Conservation (phyloP, 2,113 vertebrate genomes). For the Orycteropus afer region DNA sequence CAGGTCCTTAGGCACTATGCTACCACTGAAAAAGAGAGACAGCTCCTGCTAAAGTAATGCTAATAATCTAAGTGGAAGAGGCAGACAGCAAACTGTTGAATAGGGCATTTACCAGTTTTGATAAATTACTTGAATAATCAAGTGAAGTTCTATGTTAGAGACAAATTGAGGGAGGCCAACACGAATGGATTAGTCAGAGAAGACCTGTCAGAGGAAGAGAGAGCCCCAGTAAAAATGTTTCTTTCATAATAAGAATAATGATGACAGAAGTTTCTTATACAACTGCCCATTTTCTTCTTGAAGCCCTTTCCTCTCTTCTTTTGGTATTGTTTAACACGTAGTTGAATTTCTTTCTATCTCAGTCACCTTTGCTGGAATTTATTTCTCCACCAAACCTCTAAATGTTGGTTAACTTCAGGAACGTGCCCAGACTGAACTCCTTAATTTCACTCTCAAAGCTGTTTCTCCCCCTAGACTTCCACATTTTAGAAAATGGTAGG, state of each 20-base stretch:
- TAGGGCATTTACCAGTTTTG: background rate
- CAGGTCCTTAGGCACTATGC: background rate
- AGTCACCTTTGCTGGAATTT: background rate
- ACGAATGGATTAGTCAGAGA: background rate
- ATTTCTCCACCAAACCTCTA: background rate
- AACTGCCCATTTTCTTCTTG: background rate
- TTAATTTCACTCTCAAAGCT: background rate
- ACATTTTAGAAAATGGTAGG: background rate
- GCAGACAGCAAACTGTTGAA: background rate
- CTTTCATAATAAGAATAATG: background rate
- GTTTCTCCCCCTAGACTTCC: background rate
- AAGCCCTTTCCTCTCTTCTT: background rate
- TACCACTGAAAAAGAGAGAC: background rate
- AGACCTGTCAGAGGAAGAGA: background rate
- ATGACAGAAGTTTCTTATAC: background rate
- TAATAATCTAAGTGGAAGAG: background rate
- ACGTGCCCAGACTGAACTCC: background rate
- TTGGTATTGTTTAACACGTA: background rate
- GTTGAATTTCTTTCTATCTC: background rate
- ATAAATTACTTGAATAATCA: background rate
- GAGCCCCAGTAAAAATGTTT: background rate
- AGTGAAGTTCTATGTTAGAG: background rate
- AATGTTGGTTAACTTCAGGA: background rate
- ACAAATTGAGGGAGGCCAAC: background rate
- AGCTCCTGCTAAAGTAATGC: background rate